Evolutionary conservation across 35 echinoderm and acorn worm genomes (phyloP).

Genomic region (Lytechinus variegatus): DNA sequence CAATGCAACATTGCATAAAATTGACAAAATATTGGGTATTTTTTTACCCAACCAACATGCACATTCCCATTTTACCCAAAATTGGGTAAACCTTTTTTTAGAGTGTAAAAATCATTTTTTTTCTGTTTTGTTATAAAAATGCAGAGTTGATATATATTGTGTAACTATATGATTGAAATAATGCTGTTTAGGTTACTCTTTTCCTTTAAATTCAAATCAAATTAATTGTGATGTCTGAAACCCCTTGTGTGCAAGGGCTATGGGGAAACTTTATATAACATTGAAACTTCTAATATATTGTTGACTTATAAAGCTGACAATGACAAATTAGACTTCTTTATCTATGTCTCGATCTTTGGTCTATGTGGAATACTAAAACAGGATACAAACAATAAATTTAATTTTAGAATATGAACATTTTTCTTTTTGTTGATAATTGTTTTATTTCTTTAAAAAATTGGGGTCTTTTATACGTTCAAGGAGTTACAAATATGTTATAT

Average conservation of each 20-base stretch:
- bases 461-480: neutral
- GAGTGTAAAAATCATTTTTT: too few species aligned
- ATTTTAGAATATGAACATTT: neutral
- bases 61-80: too few species aligned
- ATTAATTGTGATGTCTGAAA: neutral
- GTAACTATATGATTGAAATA: too few species aligned
- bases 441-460: neutral
- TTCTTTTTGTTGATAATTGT: neutral
- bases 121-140: too few species aligned
- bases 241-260: neutral
- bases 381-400: neutral
- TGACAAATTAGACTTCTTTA: neutral
- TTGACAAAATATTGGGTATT: too few species aligned
- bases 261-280: neutral
- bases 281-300: neutral
- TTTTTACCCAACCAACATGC: too few species aligned
- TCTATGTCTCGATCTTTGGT: neutral
- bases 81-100: too few species aligned
- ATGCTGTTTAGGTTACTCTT: too few species aligned
- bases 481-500: too few species aligned
- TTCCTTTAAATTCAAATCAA: neutral
- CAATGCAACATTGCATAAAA: too few species aligned
- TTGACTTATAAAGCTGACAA: neutral
- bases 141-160: too few species aligned
- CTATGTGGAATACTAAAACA: neutral